phyloP scores from a whole-genome alignment of 2,113 vertebrate genomes.

The Chloropsis hardwickii region DNA sequence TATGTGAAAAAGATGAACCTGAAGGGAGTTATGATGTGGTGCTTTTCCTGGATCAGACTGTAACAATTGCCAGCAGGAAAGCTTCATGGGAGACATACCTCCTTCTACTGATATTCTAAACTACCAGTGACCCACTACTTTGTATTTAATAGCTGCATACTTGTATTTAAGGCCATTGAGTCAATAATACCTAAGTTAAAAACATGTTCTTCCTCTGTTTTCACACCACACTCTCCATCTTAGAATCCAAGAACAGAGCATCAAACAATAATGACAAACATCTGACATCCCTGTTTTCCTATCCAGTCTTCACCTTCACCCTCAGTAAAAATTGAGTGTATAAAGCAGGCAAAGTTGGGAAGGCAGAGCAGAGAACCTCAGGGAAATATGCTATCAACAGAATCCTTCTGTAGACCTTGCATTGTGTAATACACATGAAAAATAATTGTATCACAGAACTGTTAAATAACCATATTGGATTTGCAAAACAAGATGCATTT shows the following conservation, averaged over 20 bases:
- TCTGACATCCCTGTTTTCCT: conserved; percentile 7
- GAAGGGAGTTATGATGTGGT: neutral
- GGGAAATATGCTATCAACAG: conserved; percentile 37
- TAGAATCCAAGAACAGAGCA: neutral
- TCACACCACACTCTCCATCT: neutral
- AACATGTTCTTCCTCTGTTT: neutral
- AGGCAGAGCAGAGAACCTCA: conserved; percentile 7
- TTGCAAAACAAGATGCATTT: conserved; percentile 13
- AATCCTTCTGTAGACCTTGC: conserved; percentile 30
- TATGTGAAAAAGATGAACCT: neutral
- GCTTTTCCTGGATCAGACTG: neutral
- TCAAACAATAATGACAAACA: conserved; percentile 11
- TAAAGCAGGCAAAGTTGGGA: neutral
- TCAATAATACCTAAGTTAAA: neutral
- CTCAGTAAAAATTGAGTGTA: neutral
- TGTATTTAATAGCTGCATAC: neutral
- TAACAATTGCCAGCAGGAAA: neutral
- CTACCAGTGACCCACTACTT: neutral
- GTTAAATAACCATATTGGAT: conserved; percentile 48
- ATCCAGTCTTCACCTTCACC: conserved; percentile 4
- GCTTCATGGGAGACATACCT: neutral
- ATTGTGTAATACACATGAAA: conserved; percentile 4
- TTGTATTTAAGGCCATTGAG: neutral
- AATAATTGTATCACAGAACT: conserved; percentile 33
- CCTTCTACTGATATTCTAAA: neutral